Evolutionary conservation across 2,888 invertebrate genomes (phyloP).

Genomic region (Branchellion lobata): DNA sequence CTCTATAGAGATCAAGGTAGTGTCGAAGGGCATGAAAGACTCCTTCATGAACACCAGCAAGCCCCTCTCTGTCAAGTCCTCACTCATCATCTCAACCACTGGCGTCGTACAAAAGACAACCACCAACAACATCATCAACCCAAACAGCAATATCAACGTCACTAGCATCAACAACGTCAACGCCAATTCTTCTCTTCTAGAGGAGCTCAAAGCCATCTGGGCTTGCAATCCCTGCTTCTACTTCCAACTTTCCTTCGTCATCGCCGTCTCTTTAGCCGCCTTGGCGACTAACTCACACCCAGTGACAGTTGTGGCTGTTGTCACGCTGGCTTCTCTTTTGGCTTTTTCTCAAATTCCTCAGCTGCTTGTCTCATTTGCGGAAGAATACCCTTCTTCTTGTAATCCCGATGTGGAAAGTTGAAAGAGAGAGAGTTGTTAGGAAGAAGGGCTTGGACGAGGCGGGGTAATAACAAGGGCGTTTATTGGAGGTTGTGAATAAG

Average conservation of each 20-base stretch:
- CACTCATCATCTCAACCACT: background rate
- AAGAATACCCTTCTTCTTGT: too few relatives aligned
- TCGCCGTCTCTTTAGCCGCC: background rate
- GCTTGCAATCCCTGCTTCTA: background rate
- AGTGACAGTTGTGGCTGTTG: background rate
- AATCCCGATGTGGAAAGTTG: too few relatives aligned
- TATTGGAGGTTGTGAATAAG: too few relatives aligned
- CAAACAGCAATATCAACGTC: too few relatives aligned
- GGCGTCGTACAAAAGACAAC: background rate
- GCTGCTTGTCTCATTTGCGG: background rate
- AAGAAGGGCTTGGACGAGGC: too few relatives aligned
- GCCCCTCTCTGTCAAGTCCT: background rate
- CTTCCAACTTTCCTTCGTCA: slow-evolving; percentile 1
- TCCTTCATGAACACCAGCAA: background rate
- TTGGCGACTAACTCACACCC: slow-evolving; percentile 9
- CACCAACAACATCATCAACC: too few relatives aligned
- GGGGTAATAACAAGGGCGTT: too few relatives aligned
- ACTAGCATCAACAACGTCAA: too few relatives aligned
- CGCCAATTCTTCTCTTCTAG: background rate
- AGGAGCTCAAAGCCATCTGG: background rate
- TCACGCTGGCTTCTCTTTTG: background rate
- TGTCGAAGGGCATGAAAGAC: background rate
- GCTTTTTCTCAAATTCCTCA: slow-evolving; percentile 11
- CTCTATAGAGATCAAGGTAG: background rate
- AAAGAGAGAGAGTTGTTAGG: too few relatives aligned